A percentile compares a stretch with the other conserved stretches of the same genome.
These are phyloP conservation scores for Donacobius atricapilla DNA, from an alignment of 2,113 vertebrate species.

Conservation along the genomic window DNA sequence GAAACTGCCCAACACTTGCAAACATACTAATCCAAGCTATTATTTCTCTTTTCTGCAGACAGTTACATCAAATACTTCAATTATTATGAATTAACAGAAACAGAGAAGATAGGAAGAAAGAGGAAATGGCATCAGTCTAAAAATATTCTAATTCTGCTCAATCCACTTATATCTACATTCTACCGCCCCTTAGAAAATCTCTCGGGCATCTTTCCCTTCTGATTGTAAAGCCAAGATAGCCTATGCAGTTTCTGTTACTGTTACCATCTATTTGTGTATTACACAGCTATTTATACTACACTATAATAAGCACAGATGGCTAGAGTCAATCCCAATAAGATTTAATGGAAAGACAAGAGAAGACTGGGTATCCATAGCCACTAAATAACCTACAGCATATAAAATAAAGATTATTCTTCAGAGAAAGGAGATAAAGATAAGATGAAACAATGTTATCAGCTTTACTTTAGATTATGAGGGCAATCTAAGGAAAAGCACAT, in stretches of 20 bases:
- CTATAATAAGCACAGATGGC: conserved; percentile 56
- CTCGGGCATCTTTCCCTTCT: neutral
- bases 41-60: neutral
- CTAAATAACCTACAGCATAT: conserved; percentile 59
- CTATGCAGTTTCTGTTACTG: neutral
- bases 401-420: conserved; percentile 68
- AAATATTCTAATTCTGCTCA: neutral
- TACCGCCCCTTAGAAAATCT: neutral
- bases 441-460: conserved; percentile 64
- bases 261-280: neutral
- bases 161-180: neutral
- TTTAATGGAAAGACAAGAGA: conserved; percentile 60
- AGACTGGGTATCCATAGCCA: conserved; percentile 46
- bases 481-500: conserved; percentile 61
- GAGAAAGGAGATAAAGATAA: conserved; percentile 64
- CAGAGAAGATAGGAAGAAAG: neutral
- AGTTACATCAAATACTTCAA: neutral
- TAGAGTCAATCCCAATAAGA: conserved; percentile 68
- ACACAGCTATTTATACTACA: conserved; percentile 55
- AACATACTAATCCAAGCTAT: neutral
- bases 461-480: conserved; percentile 58
- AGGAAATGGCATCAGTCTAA: neutral
- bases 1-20: neutral
- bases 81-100: neutral
- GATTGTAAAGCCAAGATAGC: neutral